Base-by-base conservation (phyloP, 2,888 invertebrate species). In the Lottia scabra region DNA sequence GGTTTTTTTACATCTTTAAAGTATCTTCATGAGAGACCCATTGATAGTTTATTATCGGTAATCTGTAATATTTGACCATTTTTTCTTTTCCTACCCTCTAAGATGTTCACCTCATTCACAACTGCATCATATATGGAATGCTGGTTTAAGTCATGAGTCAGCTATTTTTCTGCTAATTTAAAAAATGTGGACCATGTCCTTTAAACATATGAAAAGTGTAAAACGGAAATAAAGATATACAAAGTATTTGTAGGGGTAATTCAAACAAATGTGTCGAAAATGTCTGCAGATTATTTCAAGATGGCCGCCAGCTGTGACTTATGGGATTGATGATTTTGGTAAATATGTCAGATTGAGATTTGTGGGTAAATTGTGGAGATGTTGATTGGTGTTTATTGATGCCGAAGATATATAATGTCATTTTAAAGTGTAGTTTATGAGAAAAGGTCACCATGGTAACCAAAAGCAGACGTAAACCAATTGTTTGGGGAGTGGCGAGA, bases 401-500 rank as follows among this genome's bases (percentile, higher is more conserved):
- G 56, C 23, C 56, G 10, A 56, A 56, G 56, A 19, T 56, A 23
- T 56, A 56, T 56, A 56, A 56, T 56, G 56, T 56, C 56, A 23
- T 23, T 56, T 56, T 56, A 56, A 56, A 56, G 56, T 56, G 56
- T 56, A 56, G 56, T 56, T 56, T 56, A 23, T 56, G 56, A 56
- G 19, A 23, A 56, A 56, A 56, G 56, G 56, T 56, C 56, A 56
- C 19, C 19, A 13, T 56, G 56, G 56, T 56, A 56, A 56, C 23
- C 56, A 56, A 23, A 23, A 56, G 19, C 56, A 56, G 19, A 23
- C 23, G 56, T 0, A 23, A 13, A 15, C 19, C 19, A 10, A 56
- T 56, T 8, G 56, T 56, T 56, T 19, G 19, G 56, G 56, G 56
- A 56, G 56, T 56, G 56, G 56, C 23, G 13, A 56, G 56, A 56